These are phyloP conservation scores for Heliconius congener DNA, from an alignment of 1,140 invertebrate species.

Conservation along the genomic window DNA sequence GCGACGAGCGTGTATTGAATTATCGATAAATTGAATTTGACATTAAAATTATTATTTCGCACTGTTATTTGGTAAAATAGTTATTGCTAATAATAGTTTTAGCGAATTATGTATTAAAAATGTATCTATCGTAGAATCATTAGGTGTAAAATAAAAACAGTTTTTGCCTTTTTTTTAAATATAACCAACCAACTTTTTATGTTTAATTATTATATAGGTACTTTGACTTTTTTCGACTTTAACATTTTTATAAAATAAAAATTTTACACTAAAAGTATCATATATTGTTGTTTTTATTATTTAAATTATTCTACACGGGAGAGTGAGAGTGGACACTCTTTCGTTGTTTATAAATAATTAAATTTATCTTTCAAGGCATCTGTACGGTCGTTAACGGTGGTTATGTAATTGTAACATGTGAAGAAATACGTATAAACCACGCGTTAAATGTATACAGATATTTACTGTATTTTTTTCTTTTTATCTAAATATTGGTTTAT, in stretches of 20 bases:
- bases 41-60: not conserved
- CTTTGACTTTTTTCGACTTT: no score
- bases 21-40: not conserved
- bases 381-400: not conserved
- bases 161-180: no score
- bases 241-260: no score
- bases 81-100: not conserved
- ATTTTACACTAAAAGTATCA: no score
- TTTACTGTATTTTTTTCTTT: not conserved
- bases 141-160: no score
- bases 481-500: no score
- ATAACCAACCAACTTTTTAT: no score
- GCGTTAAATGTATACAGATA: not conserved
- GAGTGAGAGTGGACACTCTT: not conserved
- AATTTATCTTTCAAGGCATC: constrained; percentile 1
- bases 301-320: not conserved
- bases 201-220: no score
- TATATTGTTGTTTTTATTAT: not conserved
- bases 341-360: constrained; percentile 4
- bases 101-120: no score
- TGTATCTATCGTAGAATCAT: no score
- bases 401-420: constrained; percentile 4
- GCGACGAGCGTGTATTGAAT: not conserved
- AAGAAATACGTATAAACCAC: not conserved
- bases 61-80: not conserved